These are phyloP conservation scores for Phocoena phocoena DNA, from an alignment of 2,113 vertebrate genomes.

Conservation along the genomic window DNA sequence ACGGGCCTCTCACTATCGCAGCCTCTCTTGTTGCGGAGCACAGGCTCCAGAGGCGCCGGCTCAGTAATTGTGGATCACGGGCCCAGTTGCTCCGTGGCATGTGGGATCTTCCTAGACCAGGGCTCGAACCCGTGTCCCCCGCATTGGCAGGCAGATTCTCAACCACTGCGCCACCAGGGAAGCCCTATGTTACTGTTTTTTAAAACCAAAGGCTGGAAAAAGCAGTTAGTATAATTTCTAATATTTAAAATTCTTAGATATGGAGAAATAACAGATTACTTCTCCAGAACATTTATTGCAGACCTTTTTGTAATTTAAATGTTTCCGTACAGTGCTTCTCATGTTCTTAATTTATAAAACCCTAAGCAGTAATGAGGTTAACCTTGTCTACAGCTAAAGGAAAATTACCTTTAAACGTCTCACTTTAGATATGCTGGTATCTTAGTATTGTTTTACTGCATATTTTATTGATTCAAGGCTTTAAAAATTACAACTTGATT, in stretches of 20 bases:
- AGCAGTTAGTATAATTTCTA: conserved; percentile 39
- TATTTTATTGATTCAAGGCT: conserved; percentile 39
- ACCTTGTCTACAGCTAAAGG: conserved; percentile 2
- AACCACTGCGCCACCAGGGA: too few species aligned
- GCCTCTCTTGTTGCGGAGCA: too few species aligned
- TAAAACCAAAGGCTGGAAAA: conserved; percentile 29
- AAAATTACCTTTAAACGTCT: conserved; percentile 55
- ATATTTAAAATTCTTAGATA: conserved; percentile 54
- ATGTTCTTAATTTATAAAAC: conserved; percentile 59
- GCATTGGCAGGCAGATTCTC: too few species aligned
- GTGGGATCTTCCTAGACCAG: too few species aligned
- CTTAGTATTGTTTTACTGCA: conserved; percentile 2
- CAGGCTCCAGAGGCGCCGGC: too few species aligned
- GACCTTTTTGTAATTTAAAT: conserved; percentile 36
- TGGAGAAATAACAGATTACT: conserved; percentile 45
- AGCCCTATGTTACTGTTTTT: not conserved
- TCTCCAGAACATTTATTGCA: conserved; percentile 56
- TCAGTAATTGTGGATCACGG: too few species aligned
- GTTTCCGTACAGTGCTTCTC: conserved; percentile 39
- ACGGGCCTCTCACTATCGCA: too few species aligned
- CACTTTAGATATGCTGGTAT: conserved; percentile 28
- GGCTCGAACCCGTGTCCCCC: too few species aligned
- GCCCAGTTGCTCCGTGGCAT: too few species aligned
- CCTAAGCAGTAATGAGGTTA: not conserved
- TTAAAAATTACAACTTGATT: conserved; percentile 26